These are phyloP conservation scores for Elmis aenea DNA, from an alignment of 2,888 invertebrate species.

Conservation along the genomic window DNA sequence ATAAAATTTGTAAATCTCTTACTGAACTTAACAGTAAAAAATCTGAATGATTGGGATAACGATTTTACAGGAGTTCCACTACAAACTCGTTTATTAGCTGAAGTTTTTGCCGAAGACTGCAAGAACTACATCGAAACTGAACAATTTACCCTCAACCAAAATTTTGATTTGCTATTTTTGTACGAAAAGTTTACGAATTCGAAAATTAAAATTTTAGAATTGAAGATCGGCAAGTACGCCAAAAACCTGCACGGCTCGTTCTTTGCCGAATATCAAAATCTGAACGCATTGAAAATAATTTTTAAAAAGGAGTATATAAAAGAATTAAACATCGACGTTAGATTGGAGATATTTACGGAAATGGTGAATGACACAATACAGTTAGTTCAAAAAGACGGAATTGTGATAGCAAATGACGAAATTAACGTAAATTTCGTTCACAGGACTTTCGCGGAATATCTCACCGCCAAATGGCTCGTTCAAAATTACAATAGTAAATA, in stretches of 20 bases:
- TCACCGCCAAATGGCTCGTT: conserved; percentile 5
- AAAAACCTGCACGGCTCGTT: neutral
- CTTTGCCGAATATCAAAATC: conserved; percentile 1
- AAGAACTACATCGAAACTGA: conserved; percentile 1
- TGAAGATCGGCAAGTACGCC: neutral
- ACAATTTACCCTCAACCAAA: neutral
- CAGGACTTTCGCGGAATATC: too few species aligned
- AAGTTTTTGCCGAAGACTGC: conserved; percentile 5
- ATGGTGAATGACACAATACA: conserved; percentile 3
- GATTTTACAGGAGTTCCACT: conserved; percentile 7
- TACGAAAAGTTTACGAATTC: conserved; percentile 4
- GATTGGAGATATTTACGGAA: neutral
- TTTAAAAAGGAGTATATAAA: conserved; percentile 4
- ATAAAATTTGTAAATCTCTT: too few species aligned
- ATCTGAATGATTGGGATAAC: conserved; percentile 6
- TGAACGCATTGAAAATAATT: conserved; percentile 2
- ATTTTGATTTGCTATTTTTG: conserved; percentile 6
- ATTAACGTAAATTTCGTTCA: conserved; percentile 4
- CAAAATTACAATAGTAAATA: too few species aligned
- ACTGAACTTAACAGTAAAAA: neutral
- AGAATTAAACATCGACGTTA: conserved; percentile 1
- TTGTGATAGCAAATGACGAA: conserved; percentile 2
- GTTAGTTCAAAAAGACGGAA: conserved; percentile 5
- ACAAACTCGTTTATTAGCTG: conserved; percentile 5
- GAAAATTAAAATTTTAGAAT: conserved; percentile 2